phyloP scores from a whole-genome alignment of 2,113 vertebrate genomes.

The Cromileptes altivelis region DNA sequence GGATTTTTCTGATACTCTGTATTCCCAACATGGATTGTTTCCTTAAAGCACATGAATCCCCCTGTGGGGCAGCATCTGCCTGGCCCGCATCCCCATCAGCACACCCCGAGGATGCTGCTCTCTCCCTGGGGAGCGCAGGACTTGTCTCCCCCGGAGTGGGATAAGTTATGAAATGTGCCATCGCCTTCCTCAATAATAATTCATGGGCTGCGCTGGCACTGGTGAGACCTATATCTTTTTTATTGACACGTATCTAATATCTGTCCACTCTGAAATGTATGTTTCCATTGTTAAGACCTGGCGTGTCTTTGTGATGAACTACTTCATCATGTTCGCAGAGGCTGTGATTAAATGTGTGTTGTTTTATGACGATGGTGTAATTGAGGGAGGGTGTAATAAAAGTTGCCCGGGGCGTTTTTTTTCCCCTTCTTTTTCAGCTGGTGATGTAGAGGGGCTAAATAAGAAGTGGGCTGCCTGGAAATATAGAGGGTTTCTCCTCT shows the following conservation, averaged over 20 bases:
- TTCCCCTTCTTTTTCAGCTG: constrained; percentile 13
- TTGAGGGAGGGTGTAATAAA: constrained; percentile 74
- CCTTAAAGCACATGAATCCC: constrained; percentile 61
- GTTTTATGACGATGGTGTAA: constrained; percentile 77
- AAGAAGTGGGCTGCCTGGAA: constrained; percentile 56
- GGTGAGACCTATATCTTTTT: constrained; percentile 59
- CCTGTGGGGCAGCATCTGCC: constrained; percentile 28
- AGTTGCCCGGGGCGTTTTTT: constrained; percentile 66
- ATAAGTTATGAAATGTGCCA: constrained; percentile 65
- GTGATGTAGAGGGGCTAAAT: constrained; percentile 54
- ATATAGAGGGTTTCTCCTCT: constrained; percentile 69
- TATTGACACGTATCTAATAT: constrained; percentile 70
- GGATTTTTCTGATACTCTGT: constrained; percentile 61
- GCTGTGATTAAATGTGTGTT: constrained; percentile 78
- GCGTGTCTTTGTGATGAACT: constrained; percentile 65
- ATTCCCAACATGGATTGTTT: constrained; percentile 71
- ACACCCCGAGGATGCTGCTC: constrained; percentile 23
- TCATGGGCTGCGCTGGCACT: constrained; percentile 25
- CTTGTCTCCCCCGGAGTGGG: constrained; percentile 30
- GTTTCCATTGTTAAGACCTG: constrained; percentile 58
- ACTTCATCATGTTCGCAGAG: constrained; percentile 71
- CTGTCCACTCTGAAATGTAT: constrained; percentile 54
- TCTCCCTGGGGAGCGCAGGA: constrained; percentile 38
- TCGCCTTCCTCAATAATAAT: constrained; percentile 41
- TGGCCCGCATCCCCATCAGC: constrained; percentile 39